Conservation (phyloP, 2,888 invertebrate genomes). For the Neoascia interrupta region DNA sequence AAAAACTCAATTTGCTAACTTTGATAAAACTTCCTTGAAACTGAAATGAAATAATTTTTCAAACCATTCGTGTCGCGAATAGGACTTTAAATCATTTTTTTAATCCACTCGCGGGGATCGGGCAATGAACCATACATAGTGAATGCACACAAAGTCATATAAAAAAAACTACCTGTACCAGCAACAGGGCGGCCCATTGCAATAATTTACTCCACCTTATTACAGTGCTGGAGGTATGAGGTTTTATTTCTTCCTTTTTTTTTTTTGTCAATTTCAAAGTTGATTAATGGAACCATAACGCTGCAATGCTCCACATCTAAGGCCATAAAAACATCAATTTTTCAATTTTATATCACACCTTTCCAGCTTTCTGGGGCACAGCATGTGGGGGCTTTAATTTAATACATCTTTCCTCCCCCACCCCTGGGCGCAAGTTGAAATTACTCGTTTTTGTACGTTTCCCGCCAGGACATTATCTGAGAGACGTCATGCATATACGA, state of each 20-base stretch:
- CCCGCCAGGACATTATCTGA: conserved; percentile 18
- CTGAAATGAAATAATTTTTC: too few species aligned
- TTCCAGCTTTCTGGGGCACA: neutral
- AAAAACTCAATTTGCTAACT: too few species aligned
- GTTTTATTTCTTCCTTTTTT: too few species aligned
- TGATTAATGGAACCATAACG: conserved; percentile 47
- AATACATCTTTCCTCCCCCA: neutral
- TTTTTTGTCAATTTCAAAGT: conserved; percentile 47
- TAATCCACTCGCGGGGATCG: too few species aligned
- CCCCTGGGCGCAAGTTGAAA: neutral
- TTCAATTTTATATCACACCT: conserved; percentile 68
- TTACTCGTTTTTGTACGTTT: neutral
- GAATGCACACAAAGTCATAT: too few species aligned
- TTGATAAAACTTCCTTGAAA: too few species aligned
- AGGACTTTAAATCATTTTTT: too few species aligned
- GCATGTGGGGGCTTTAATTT: neutral
- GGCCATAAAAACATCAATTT: conserved; percentile 58
- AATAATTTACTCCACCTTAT: conserved; percentile 26
- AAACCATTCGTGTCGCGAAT: too few species aligned
- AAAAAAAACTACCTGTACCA: too few species aligned
- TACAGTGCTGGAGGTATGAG: too few species aligned
- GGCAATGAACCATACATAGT: too few species aligned
- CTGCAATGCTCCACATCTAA: conserved; percentile 40
- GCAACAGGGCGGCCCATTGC: neutral
- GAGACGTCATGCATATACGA: conserved; percentile 7